Base-by-base conservation (phyloP, 2,888 invertebrate species). In the Drosophila putrida region DNA sequence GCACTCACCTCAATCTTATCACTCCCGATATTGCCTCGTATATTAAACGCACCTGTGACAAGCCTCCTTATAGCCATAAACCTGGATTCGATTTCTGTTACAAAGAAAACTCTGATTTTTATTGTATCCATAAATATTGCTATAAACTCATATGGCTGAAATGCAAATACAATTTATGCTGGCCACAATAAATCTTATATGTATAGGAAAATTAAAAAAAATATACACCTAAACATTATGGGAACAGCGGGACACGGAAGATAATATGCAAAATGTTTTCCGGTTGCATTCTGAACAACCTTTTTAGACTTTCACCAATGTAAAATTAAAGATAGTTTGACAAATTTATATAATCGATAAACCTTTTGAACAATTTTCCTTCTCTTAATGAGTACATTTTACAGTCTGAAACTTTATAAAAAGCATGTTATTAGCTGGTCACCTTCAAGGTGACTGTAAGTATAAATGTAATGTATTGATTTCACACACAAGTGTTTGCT, bases 1-100 rank as follows among this genome's bases (percentile, higher is more conserved):
- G 41, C 46, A 36, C 28, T 44, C 64, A 64, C 28, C 51, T 69
- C 38, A 51, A 60, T 58, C 47, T 65, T 61, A 69, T 64, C 63
- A 13, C 49, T 38, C n/a, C 6, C 6, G 62, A 76, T 77, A 78
- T 75, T 76, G 71, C 74, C 47, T 71, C 69, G 67, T 67, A 65
- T 71, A 63, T 90, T 70, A 67, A 65, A 33, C 60, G 58, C 89
- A 89, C 88, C 90, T 89, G 90, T 62, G 81, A 79, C 90, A 70
- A 67, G 13, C 41, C 54, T 43, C 10, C 11, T 55, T 72, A 76
- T 78, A 82, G 83, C 67, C 82, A 68, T 83, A 70, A 81, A 44
- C 54, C 47, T n/a, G 31, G 46, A 51, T 57, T 64, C 72, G 72
- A 75, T 88, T 86, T 77, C 64, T 66, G 54, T 46, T 50, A 59